phyloP scores from a whole-genome alignment of 2,113 vertebrate genomes.

The Thunnus maccoyii region DNA sequence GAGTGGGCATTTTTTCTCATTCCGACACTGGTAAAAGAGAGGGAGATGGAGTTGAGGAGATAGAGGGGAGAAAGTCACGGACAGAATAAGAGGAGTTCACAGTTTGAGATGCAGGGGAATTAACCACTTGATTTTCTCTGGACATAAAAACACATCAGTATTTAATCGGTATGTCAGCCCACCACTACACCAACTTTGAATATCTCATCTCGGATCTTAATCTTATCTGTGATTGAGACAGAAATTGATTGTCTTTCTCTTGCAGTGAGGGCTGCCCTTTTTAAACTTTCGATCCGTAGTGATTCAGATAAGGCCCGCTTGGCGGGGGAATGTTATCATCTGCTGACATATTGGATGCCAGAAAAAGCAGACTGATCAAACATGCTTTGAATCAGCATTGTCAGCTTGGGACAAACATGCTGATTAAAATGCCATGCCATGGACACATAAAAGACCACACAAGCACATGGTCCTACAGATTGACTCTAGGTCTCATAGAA shows the following conservation, averaged over 20 bases:
- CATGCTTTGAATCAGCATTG: conserved; percentile 51
- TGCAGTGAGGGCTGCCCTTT: conserved; percentile 71
- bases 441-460: conserved; percentile 30
- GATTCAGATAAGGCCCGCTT: conserved; percentile 73
- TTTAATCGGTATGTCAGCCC: conserved; percentile 29
- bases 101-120: conserved; percentile 22
- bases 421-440: conserved; percentile 31
- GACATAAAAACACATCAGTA: conserved; percentile 15
- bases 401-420: conserved; percentile 21
- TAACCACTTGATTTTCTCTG: conserved; percentile 6
- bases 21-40: not conserved
- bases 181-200: conserved; percentile 25
- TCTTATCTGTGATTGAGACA: conserved; percentile 60
- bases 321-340: conserved; percentile 70
- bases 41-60: not conserved
- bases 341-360: conserved; percentile 63
- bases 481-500: not conserved
- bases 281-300: conserved; percentile 57
- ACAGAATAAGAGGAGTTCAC: not conserved
- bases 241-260: conserved; percentile 69
- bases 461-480: not conserved
- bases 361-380: conserved; percentile 55
- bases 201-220: conserved; percentile 55
- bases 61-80: not conserved
- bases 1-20: not conserved